These are phyloP conservation scores for Drosophila nasuta DNA, from an alignment of 1,140 invertebrate species.

Conservation along the genomic window DNA sequence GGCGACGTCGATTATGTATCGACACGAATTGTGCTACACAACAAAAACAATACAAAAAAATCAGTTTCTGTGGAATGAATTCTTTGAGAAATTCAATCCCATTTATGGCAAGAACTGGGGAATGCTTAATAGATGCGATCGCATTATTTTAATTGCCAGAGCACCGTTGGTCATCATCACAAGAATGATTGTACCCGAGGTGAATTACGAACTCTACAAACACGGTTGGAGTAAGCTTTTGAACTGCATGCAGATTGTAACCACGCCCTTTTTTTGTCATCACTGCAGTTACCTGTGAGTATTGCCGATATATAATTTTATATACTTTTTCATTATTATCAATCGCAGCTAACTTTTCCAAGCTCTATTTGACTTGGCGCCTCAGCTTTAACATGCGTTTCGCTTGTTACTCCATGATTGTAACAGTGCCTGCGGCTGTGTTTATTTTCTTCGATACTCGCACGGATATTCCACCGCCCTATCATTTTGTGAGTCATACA, in stretches of 20 bases:
- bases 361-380: conserved; percentile 16
- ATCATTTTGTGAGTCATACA: conserved; percentile 49
- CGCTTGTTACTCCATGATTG: conserved; percentile 21
- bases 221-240: conserved; percentile 66
- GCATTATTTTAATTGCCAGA: neutral
- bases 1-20: conserved; percentile 1
- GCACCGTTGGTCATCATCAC: conserved; percentile 30
- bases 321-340: neutral
- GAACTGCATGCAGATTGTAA: conserved; percentile 53
- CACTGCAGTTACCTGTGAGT: conserved; percentile 30
- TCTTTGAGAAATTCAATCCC: conserved; percentile 36
- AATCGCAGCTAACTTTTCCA: conserved; percentile 13
- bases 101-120: conserved; percentile 39
- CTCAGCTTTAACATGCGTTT: neutral
- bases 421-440: conserved; percentile 42
- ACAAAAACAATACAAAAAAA: conserved; percentile 36
- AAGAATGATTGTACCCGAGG: conserved; percentile 35
- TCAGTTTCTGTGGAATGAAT: conserved; percentile 28
- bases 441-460: conserved; percentile 42
- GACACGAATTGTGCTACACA: conserved; percentile 31
- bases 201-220: conserved; percentile 47
- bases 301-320: too few relatives aligned
- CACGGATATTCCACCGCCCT: conserved; percentile 58
- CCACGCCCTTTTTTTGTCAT: conserved; percentile 28
- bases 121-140: neutral